Base-by-base conservation (phyloP, 2,797 vertebrate species). In the Tokudaia muenninki region DNA sequence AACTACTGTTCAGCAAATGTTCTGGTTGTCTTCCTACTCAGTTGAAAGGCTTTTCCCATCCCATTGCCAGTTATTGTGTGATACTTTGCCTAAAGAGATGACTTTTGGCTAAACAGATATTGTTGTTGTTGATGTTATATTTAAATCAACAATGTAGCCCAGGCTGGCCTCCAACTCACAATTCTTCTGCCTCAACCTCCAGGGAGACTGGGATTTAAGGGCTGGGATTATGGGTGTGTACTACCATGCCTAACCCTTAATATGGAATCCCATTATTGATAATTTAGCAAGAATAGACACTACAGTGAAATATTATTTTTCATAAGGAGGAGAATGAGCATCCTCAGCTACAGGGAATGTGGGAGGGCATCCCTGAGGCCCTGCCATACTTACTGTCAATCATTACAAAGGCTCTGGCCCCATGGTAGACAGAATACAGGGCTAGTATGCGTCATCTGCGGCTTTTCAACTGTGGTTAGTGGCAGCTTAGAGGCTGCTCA, bases 241-340 rank as follows among this genome's bases (percentile, higher is more conserved):
- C 63, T 41, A 47, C 31, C 31, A 70, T 70, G 29, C 31, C 41
- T 63, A 31, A 17, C 29, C 16, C 41, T 24, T 94, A 65, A 59
- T 50, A 19, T 31, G 41, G 26, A 57, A 11, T 87, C 31, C 11
- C 8, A 22, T 92, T 87, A 26, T 90, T 44, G 50, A 10, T 72
- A 72, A 92, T 55, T 88, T 31, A 72, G 41, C 26, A 34, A 50
- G 47, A 93, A 77, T 61, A 6, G 17, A 65, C 37, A 59, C 16
- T 44, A 50, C 41, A 0, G 21, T 52, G 77, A 93, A 80, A 57
- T 44, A n/a, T 3, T 78, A 31, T 44, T 52, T 90, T 95, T 52
- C 26, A 31, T 70, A 87, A 90, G 89, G 63, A 93, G 83, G 29
- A 67, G 93, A 95, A 92, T 41, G n/a, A 52, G 11, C 19, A 22